These are phyloP conservation scores for Stylophora pistillata DNA, from an alignment of 64 coral and sea anemone genomes.

Conservation along the genomic window DNA sequence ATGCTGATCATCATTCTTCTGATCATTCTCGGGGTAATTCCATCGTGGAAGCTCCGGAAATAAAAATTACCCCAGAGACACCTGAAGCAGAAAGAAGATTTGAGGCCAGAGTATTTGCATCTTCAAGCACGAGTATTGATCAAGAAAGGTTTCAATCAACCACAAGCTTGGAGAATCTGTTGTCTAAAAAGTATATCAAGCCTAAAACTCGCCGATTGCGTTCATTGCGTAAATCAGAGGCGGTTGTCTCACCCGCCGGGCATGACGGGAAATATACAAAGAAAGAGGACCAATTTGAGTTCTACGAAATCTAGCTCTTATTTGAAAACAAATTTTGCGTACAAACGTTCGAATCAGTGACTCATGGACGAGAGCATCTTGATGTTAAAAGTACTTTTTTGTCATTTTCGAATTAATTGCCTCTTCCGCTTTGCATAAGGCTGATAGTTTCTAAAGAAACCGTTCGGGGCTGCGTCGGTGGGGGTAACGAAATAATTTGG, in stretches of 20 bases:
- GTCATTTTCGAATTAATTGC: no score
- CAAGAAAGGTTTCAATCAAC: constrained; percentile 72
- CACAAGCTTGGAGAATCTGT: constrained; percentile 74
- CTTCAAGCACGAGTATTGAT: constrained; percentile 66
- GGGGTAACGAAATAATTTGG: no score
- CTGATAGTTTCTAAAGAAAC: no score
- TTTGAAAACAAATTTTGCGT: neutral
- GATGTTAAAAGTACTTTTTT: no score
- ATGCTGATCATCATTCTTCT: constrained; percentile 14
- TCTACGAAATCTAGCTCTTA: constrained; percentile 24
- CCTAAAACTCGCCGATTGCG: constrained; percentile 69
- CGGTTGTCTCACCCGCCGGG: constrained; percentile 60
- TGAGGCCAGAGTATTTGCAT: constrained; percentile 42
- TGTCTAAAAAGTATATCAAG: constrained; percentile 78
- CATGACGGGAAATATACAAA: constrained; percentile 61
- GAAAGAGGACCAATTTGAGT: constrained; percentile 45
- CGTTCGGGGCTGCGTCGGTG: no score
- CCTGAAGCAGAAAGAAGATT: constrained; percentile 10
- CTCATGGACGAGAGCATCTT: no score
- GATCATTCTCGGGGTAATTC: constrained; percentile 30
- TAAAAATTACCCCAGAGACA: constrained; percentile 22
- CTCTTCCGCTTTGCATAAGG: no score
- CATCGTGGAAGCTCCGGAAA: constrained; percentile 15
- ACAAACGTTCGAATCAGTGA: neutral
- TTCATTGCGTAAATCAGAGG: constrained; percentile 72